Conservation (phyloP, 2,113 vertebrate species). For the Saimiri boliviensis region DNA sequence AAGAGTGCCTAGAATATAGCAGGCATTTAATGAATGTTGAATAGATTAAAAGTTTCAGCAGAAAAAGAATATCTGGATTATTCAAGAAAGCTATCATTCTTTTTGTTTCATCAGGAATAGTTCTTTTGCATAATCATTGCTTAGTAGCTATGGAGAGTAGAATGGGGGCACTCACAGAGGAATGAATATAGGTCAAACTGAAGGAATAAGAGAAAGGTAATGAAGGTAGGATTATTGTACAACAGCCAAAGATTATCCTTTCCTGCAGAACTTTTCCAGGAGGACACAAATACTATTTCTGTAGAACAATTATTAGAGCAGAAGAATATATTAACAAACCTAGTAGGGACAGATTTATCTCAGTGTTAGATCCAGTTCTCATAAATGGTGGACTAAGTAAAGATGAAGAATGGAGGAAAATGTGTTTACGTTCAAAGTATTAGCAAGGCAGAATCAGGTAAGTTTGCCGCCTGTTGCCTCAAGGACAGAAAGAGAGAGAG, state of each 20-base stretch:
- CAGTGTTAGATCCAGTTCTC: not conserved
- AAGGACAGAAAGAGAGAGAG: not conserved
- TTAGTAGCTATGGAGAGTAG: not conserved
- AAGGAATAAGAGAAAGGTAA: not conserved
- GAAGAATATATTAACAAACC: not conserved
- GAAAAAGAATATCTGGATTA: not conserved
- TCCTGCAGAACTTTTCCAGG: not conserved
- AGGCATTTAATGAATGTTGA: not conserved
- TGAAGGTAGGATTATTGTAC: not conserved
- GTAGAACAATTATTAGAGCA: not conserved
- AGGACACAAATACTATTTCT: not conserved
- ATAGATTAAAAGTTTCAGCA: not conserved
- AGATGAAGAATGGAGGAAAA: not conserved
- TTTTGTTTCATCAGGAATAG: not conserved
- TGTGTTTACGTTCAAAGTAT: not conserved
- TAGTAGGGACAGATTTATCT: not conserved
- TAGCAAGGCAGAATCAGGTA: not conserved
- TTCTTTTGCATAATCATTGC: not conserved
- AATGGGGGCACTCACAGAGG: not conserved
- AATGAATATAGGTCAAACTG: not conserved
- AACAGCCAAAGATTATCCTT: not conserved
- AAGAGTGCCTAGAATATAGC: not conserved
- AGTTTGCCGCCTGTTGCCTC: conserved; percentile 12
- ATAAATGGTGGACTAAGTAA: not conserved
- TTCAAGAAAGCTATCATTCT: not conserved